These are phyloP conservation scores for Hephaestus fuliginosus DNA, from an alignment of 2,797 vertebrate species.

Conservation along the genomic window DNA sequence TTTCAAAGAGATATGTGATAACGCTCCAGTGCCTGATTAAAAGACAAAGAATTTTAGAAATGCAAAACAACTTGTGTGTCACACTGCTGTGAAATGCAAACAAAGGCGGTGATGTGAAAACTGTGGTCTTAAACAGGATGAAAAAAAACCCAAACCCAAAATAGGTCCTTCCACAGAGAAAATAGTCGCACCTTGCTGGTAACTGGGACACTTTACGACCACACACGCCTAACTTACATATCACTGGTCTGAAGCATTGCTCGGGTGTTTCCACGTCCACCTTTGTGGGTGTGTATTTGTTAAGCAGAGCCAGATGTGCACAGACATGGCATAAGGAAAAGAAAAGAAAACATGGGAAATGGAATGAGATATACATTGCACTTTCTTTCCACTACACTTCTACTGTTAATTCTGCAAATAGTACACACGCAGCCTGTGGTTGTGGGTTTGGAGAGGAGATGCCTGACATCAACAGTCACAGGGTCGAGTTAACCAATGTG, in stretches of 20 bases:
- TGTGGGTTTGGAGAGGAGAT: slow-evolving; percentile 2
- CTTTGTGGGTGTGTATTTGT: not conserved
- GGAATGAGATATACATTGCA: slow-evolving; percentile 15
- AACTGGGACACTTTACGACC: slow-evolving; percentile 11
- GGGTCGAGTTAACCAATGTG: slow-evolving; percentile 41
- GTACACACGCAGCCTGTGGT: slow-evolving; percentile 14
- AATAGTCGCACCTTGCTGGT: not conserved
- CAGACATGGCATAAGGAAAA: not conserved
- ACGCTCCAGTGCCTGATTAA: not conserved
- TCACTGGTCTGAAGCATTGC: not conserved
- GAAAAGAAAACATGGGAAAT: not conserved
- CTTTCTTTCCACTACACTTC: slow-evolving; percentile 26
- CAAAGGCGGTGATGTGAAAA: slow-evolving; percentile 33
- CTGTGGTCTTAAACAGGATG: slow-evolving; percentile 9
- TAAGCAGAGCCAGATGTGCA: slow-evolving; percentile 37
- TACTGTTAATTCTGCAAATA: slow-evolving; percentile 17
- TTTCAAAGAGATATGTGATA: not conserved
- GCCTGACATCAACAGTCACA: not conserved
- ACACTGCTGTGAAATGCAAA: slow-evolving; percentile 54
- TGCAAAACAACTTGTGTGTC: slow-evolving; percentile 11
- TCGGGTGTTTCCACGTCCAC: not conserved
- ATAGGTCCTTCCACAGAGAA: slow-evolving; percentile 28
- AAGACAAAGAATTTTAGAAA: not conserved
- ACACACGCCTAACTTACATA: not conserved
- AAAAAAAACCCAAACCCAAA: not conserved